A percentile compares a stretch with the other conserved stretches of the same genome.
Conservation (phyloP, 2,797 vertebrate genomes). For the Sciurus vulgaris region DNA sequence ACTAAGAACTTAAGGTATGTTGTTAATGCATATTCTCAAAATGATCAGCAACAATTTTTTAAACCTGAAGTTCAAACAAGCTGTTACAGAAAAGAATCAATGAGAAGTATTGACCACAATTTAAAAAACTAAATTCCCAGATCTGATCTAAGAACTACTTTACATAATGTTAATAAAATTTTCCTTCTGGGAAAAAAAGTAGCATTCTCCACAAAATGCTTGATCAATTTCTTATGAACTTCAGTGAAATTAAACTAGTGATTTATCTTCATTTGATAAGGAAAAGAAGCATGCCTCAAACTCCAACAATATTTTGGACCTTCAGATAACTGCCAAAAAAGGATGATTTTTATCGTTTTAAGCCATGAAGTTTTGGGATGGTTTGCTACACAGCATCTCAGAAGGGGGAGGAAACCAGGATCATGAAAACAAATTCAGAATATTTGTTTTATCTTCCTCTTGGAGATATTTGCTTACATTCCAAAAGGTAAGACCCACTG, state of each 20-base stretch:
- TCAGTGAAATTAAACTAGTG: background rate
- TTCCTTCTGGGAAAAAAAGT: background rate
- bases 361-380: no score
- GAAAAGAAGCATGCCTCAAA: background rate
- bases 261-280: background rate
- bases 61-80: background rate
- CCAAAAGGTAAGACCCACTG: background rate
- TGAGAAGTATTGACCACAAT: background rate
- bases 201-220: background rate
- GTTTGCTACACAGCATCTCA: no score
- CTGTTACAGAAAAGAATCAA: background rate
- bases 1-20: background rate
- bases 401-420: background rate
- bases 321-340: background rate
- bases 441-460: background rate
- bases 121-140: background rate
- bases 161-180: background rate
- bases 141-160: background rate
- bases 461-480: background rate
- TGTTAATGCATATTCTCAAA: background rate
- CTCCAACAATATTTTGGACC: background rate
- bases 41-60: background rate
- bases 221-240: background rate
- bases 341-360: background rate
- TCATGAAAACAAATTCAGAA: background rate